Evolutionary conservation across 1,140 invertebrate species (phyloP).

Genomic region (Lepidurus packardi): DNA sequence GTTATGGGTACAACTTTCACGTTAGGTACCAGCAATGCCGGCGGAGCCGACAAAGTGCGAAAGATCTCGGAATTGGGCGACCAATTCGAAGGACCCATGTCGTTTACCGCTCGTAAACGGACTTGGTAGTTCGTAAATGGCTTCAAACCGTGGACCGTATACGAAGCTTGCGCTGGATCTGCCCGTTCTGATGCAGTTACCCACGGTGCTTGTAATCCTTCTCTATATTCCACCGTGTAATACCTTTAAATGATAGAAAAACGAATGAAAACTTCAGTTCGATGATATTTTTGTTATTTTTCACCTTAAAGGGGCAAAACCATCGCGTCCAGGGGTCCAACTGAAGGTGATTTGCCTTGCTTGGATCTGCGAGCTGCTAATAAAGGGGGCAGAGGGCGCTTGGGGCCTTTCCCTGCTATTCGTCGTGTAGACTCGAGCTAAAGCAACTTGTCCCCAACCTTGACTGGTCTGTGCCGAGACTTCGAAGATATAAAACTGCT

Average conservation of each 20-base stretch:
- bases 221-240: conserved; percentile 83
- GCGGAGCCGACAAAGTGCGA: conserved; percentile 82
- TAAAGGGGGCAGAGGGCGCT: conserved; percentile 74
- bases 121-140: conserved; percentile 90
- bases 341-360: conserved; percentile 86
- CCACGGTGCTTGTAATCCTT: conserved; percentile 67
- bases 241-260: conserved; percentile 56
- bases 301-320: conserved; percentile 80
- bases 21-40: conserved; percentile 70
- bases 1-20: conserved; percentile 87
- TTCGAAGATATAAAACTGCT: conserved; percentile 86
- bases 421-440: conserved; percentile 81
- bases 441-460: conserved; percentile 85
- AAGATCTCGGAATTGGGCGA: conserved; percentile 82
- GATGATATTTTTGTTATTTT: background rate
- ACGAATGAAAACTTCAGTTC: background rate
- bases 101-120: conserved; percentile 83
- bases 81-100: conserved; percentile 87
- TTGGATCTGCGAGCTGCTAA: conserved; percentile 79
- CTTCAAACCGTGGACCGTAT: conserved; percentile 72
- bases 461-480: conserved; percentile 76
- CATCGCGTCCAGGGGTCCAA: conserved; percentile 88
- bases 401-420: conserved; percentile 81
- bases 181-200: conserved; percentile 72
- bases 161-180: conserved; percentile 73